Conservation (phyloP, 2,797 vertebrate species). For the Sphenodon punctatus region DNA sequence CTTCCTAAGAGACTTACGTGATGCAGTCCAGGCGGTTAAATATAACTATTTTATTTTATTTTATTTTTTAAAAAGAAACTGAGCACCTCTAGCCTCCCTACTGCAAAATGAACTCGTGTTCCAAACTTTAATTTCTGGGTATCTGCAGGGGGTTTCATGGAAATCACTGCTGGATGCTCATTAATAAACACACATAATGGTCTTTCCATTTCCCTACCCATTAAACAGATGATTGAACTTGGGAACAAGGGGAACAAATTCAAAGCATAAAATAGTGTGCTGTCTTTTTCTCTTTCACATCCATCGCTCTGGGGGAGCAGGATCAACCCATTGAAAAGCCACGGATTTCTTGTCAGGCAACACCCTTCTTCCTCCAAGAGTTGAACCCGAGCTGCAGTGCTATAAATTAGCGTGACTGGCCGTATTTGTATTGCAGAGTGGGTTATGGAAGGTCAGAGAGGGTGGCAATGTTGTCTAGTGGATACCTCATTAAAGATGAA, state of each 20-base stretch:
- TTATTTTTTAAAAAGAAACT: too few relatives aligned
- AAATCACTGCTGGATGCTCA: constrained; percentile 39
- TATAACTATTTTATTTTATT: too few relatives aligned
- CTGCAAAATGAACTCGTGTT: constrained; percentile 35
- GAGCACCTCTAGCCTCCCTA: background rate
- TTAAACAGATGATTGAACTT: constrained; percentile 46
- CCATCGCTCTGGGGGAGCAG: background rate
- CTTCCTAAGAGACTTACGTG: too few relatives aligned
- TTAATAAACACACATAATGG: constrained; percentile 50
- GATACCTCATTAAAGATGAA: constrained; percentile 62
- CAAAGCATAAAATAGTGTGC: background rate
- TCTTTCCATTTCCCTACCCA: constrained; percentile 39
- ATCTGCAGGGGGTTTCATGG: constrained; percentile 33
- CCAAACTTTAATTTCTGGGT: constrained; percentile 40
- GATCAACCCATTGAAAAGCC: background rate
- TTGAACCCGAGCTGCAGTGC: background rate
- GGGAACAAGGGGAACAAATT: constrained; percentile 5
- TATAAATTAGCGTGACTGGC: background rate
- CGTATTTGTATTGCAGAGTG: constrained; percentile 16
- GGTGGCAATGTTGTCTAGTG: background rate
- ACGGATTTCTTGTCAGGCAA: background rate
- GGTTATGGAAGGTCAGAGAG: constrained; percentile 4
- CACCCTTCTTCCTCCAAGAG: background rate
- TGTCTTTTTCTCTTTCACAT: background rate
- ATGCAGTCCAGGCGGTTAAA: too few relatives aligned